phyloP scores from a whole-genome alignment of 2,888 invertebrate genomes.

The Amiota communis region DNA sequence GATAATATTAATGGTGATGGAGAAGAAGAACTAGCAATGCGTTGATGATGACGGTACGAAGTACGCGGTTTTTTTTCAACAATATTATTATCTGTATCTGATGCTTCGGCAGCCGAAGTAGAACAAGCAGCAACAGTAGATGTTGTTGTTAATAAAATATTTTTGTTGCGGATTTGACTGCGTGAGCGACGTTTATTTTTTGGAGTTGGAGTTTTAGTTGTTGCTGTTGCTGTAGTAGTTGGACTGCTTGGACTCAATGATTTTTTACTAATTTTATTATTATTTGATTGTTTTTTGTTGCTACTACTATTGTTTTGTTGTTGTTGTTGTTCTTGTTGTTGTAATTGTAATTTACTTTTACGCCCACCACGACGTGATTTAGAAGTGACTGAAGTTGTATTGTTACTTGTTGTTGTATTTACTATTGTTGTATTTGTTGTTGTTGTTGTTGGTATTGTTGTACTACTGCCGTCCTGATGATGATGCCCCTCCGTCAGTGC shows the following conservation, averaged over 20 bases:
- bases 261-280: constrained; percentile 30
- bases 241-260: constrained; percentile 30
- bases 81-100: constrained; percentile 30
- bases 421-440: constrained; percentile 36
- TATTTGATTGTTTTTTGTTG: constrained; percentile 9
- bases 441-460: constrained; percentile 45
- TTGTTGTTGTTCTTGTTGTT: constrained; percentile 43
- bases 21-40: constrained; percentile 38
- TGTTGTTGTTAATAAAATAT: not conserved
- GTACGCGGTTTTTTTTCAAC: constrained; percentile 8
- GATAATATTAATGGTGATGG: constrained; percentile 38
- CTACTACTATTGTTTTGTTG: constrained; percentile 15
- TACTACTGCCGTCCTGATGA: constrained; percentile 69
- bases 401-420: constrained; percentile 26
- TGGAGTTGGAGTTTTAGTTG: not conserved
- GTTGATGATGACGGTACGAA: constrained; percentile 9
- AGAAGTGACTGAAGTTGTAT: constrained; percentile 39
- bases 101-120: not conserved
- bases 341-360: constrained; percentile 29
- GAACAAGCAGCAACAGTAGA: not conserved
- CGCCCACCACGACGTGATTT: constrained; percentile 42
- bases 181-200: constrained; percentile 44
- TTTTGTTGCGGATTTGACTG: constrained; percentile 46
- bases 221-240: constrained; percentile 41
- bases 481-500: constrained; percentile 80